These are phyloP conservation scores for Nematolebias whitei DNA, from an alignment of 2,113 vertebrate species.

Conservation along the genomic window DNA sequence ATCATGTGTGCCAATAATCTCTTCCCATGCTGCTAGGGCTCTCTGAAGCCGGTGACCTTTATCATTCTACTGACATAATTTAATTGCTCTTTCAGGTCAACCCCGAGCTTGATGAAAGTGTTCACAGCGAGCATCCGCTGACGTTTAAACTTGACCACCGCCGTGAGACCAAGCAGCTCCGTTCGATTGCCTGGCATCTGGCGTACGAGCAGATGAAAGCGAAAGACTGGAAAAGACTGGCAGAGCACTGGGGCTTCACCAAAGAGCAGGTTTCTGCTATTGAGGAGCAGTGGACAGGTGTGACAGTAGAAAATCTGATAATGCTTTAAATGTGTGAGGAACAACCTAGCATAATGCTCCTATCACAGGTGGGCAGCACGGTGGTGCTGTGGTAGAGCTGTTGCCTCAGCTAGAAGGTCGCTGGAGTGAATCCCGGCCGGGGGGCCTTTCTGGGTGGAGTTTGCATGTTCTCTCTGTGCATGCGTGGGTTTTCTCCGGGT, in stretches of 20 bases:
- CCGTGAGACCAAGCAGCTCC: constrained; percentile 81
- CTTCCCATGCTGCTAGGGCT: constrained; percentile 9
- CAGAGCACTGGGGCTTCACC: constrained; percentile 84
- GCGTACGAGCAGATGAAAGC: constrained; percentile 84
- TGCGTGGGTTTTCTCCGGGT: too few relatives aligned
- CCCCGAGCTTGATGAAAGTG: constrained; percentile 55
- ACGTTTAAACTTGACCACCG: constrained; percentile 92
- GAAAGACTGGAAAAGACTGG: constrained; percentile 86
- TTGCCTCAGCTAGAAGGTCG: too few relatives aligned
- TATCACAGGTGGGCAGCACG: too few relatives aligned
- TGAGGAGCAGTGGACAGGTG: constrained; percentile 91
- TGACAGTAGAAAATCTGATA: constrained; percentile 8
- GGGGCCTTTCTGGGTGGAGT: too few relatives aligned
- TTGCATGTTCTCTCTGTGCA: too few relatives aligned
- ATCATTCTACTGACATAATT: constrained; percentile 69
- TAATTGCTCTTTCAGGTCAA: constrained; percentile 80
- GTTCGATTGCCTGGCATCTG: constrained; percentile 84
- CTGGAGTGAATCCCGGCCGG: too few relatives aligned
- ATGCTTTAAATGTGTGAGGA: too few relatives aligned
- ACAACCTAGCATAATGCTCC: too few relatives aligned
- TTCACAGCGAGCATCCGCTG: constrained; percentile 68
- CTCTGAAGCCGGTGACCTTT: constrained; percentile 63
- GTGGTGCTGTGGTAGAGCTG: too few relatives aligned
- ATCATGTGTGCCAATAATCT: constrained; percentile 45
- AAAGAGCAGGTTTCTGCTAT: constrained; percentile 86